Evolutionary conservation across 2,113 vertebrate species (phyloP).

Genomic region (Corapipo altera): DNA sequence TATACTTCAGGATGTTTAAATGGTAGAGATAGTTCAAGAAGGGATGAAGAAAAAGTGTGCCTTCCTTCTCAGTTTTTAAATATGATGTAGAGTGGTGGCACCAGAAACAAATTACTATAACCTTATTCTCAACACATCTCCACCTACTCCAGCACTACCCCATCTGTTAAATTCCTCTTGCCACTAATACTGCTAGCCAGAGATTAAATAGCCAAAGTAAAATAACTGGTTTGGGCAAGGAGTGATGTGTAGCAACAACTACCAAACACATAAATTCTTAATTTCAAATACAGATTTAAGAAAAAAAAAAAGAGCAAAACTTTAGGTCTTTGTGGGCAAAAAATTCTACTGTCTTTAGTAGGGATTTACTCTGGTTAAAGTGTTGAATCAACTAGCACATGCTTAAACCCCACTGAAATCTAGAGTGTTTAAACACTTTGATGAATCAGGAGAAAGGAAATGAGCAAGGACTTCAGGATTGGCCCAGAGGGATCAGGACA

Average conservation of each 20-base stretch:
- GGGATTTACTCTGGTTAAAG: not conserved
- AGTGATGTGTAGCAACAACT: not conserved
- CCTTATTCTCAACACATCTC: not conserved
- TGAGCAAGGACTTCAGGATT: conserved; percentile 17
- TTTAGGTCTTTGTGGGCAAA: not conserved
- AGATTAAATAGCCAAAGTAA: conserved; percentile 45
- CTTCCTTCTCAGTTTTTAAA: not conserved
- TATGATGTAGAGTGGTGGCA: not conserved
- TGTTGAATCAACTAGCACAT: not conserved
- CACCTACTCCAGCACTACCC: not conserved
- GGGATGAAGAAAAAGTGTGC: not conserved
- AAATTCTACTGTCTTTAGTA: not conserved
- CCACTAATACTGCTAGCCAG: not conserved
- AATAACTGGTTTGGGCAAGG: conserved; percentile 59
- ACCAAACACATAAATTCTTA: not conserved
- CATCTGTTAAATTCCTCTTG: conserved; percentile 13
- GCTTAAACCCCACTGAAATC: not conserved
- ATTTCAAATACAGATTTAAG: not conserved
- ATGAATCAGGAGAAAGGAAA: conserved; percentile 47
- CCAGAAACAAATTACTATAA: not conserved
- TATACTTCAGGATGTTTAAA: not conserved
- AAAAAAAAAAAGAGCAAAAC: not conserved
- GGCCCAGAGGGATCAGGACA: not conserved
- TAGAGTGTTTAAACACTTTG: not conserved
- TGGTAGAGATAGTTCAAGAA: not conserved